Evolutionary conservation across 1,140 invertebrate genomes (phyloP), one percentile per base, ranked within the genome.

Genomic region (Leptestheria dahalacensis): DNA sequence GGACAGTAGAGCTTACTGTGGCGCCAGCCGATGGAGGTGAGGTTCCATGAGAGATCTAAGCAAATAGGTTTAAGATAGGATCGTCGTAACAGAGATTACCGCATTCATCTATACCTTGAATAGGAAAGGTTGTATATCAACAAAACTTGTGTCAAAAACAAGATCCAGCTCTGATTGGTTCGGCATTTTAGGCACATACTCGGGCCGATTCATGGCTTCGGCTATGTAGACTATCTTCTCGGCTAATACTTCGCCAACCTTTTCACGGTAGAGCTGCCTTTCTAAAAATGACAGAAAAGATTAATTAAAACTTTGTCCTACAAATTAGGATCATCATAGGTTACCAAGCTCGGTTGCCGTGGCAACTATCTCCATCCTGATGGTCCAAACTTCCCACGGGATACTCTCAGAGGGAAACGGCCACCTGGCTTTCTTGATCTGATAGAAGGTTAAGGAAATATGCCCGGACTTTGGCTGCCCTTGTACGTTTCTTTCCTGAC

Each of bases 331-430:
- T 20, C 15, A 49, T 1, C 28, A 21, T 24, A 52, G 48, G 62
- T 67, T 68, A 79, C 78, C 79, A 69, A 90, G 85, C 70, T 95
- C 91, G 68, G 82, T 91, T 59, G 82, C 80, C 26, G 92, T 74
- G 64, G 86, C 84, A 15, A 92, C 84, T 10, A 95, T 75, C 69
- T 95, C 89, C 28, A 96, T 75, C 62, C 88, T 83, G 1, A 97
- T 79, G 21, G 90, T 95, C 94, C 93, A 97, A 12, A 97, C 88
- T 70, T 97, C 94, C 94, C 94, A 97, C 0, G 93, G 90, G 66
- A 92, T 89, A 67, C 84, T 88, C 68, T 96, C 91, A 6, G 83
- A 76, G 59, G 84, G 80, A 66, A 95, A 91, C 6, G 84, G 82
- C 90, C 91, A 96, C 51, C 85, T 80, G 52, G 82, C 82, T 66